phyloP scores from a whole-genome alignment of 2,888 invertebrate genomes.

The Cheilosia soror region DNA sequence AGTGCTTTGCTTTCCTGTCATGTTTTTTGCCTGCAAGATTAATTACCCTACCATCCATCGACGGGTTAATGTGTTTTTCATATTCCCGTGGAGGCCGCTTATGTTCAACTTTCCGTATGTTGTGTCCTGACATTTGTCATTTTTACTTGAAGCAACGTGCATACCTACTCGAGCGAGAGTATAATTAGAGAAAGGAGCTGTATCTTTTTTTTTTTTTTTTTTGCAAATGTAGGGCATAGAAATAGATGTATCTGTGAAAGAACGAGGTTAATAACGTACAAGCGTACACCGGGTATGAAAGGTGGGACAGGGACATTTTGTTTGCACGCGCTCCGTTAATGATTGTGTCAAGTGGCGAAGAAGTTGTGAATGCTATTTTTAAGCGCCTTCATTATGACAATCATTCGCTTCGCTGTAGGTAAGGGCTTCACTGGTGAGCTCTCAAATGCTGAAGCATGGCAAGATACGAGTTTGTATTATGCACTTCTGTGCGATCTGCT shows the following conservation, averaged over 20 bases:
- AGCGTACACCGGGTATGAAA: slow-evolving; percentile 22
- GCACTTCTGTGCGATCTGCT: no score
- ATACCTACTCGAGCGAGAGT: slow-evolving; percentile 37
- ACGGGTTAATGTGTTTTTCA: slow-evolving; percentile 68
- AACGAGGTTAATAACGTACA: slow-evolving; percentile 66
- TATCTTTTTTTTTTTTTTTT: slow-evolving; percentile 16
- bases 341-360: slow-evolving; percentile 57
- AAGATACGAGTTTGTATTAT: no score
- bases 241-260: slow-evolving; percentile 31
- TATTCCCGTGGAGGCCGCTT: slow-evolving; percentile 42
- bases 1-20: slow-evolving; percentile 56
- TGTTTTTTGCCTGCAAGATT: slow-evolving; percentile 57
- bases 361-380: slow-evolving; percentile 58
- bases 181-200: slow-evolving; percentile 60
- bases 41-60: slow-evolving; percentile 65
- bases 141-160: slow-evolving; percentile 35
- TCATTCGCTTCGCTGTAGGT: no score
- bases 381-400: slow-evolving; percentile 49
- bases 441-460: no score
- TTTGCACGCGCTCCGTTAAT: slow-evolving; percentile 59
- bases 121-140: slow-evolving; percentile 57
- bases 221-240: slow-evolving; percentile 46
- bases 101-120: slow-evolving; percentile 35
- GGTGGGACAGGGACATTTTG: not conserved
- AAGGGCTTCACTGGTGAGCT: no score